Evolutionary conservation across 2,888 invertebrate species (phyloP).

Genomic region (Xanthia icteritia): DNA sequence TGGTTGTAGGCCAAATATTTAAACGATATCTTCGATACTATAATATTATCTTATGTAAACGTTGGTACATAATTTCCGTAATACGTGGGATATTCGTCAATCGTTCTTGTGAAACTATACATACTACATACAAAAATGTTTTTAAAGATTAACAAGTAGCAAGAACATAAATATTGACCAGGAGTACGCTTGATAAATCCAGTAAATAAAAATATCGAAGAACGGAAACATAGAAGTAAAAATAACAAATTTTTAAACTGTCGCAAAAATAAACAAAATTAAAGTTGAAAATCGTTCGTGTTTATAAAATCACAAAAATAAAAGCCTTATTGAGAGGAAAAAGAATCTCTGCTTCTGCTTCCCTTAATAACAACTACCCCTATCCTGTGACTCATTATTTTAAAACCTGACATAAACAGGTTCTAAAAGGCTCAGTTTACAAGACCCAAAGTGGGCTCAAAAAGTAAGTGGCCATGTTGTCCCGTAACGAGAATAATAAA

Average conservation of each 20-base stretch:
- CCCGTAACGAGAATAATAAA: conserved; percentile 58
- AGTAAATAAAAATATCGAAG: neutral
- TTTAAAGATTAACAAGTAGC: neutral
- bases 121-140: no score
- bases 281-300: neutral
- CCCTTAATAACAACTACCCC: conserved; percentile 6
- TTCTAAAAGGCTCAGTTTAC: conserved; percentile 53
- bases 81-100: neutral
- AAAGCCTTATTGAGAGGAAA: neutral
- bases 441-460: conserved; percentile 35
- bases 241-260: neutral
- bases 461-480: conserved; percentile 55
- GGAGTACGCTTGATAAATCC: neutral
- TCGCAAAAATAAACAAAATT: neutral
- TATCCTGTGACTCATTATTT: conserved; percentile 47
- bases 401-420: conserved; percentile 39
- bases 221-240: neutral
- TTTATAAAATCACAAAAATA: neutral
- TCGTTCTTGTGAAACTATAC: neutral
- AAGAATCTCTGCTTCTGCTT: neutral
- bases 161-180: neutral
- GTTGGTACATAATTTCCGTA: conserved; percentile 12
- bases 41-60: conserved; percentile 21
- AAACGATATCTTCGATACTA: conserved; percentile 18
- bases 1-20: conserved; percentile 46